Percentiles rank a stretch among this genome's conserved stretches.
Conservation (phyloP, 2,113 vertebrate genomes). For the Cercocebus atys region DNA sequence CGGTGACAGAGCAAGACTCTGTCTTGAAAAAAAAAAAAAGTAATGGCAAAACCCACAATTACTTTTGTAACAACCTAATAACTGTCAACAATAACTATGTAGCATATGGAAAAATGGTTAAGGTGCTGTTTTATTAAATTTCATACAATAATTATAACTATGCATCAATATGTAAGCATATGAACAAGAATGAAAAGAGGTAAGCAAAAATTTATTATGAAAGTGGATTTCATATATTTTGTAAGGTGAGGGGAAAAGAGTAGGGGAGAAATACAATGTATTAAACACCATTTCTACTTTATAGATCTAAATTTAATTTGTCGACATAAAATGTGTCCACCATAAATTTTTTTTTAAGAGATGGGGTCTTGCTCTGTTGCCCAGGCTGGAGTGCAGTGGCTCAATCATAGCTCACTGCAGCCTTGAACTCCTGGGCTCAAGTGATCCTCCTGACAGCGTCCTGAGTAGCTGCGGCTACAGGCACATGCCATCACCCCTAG, state of each 20-base stretch:
- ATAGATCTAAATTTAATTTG: background rate
- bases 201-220: background rate
- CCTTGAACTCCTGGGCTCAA: too few species aligned
- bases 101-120: background rate
- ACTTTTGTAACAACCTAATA: too few species aligned
- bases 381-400: too few species aligned
- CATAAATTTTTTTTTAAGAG: background rate
- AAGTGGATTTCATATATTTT: constrained; percentile 15
- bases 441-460: too few species aligned
- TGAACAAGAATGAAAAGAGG: background rate
- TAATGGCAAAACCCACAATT: too few species aligned
- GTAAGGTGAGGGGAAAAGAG: background rate
- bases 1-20: too few species aligned
- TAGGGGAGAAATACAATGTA: background rate
- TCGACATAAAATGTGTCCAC: background rate
- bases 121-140: background rate
- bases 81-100: background rate
- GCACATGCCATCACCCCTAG: too few species aligned
- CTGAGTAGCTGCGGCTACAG: too few species aligned
- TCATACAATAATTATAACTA: background rate
- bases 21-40: too few species aligned
- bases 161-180: background rate
- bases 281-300: background rate
- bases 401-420: too few species aligned
- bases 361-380: too few species aligned